Evolutionary conservation across 1,140 invertebrate genomes (phyloP).

Genomic region (Drosophila watanabei): DNA sequence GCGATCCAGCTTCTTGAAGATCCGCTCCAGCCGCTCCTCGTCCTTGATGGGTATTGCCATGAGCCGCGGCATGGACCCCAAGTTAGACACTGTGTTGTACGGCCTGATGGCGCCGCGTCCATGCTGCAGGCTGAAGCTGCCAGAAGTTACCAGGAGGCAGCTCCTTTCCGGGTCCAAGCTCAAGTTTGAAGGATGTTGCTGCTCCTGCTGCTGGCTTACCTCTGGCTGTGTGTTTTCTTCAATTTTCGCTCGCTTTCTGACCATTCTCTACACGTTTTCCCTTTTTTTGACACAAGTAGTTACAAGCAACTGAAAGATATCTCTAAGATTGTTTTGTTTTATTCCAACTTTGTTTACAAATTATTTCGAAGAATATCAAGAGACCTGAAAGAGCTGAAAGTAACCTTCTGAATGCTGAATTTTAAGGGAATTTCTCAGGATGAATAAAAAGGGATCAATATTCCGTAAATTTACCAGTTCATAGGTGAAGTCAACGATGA

Average conservation of each 20-base stretch:
- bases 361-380: background rate
- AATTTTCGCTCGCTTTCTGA: constrained; percentile 67
- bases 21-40: constrained; percentile 92
- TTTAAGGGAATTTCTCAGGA: background rate
- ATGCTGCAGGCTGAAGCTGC: constrained; percentile 51
- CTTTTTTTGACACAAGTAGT: constrained; percentile 16
- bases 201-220: constrained; percentile 58
- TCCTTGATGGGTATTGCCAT: constrained; percentile 91
- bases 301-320: constrained; percentile 23
- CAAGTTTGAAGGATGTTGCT: constrained; percentile 33
- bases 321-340: constrained; percentile 4
- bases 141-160: constrained; percentile 1
- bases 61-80: constrained; percentile 61
- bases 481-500: too few relatives aligned
- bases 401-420: background rate
- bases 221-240: constrained; percentile 60
- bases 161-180: constrained; percentile 35
- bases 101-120: constrained; percentile 49
- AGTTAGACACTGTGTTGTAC: constrained; percentile 46
- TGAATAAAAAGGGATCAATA: background rate
- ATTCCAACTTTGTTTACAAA: background rate
- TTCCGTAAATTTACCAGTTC: background rate
- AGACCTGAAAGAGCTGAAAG: too few relatives aligned
- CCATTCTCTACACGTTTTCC: constrained; percentile 69
- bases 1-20: constrained; percentile 95